Evolutionary conservation across 2,113 vertebrate species (phyloP), one percentile per base, ranked within the genome.

Genomic region (Poeciliopsis prolifica): DNA sequence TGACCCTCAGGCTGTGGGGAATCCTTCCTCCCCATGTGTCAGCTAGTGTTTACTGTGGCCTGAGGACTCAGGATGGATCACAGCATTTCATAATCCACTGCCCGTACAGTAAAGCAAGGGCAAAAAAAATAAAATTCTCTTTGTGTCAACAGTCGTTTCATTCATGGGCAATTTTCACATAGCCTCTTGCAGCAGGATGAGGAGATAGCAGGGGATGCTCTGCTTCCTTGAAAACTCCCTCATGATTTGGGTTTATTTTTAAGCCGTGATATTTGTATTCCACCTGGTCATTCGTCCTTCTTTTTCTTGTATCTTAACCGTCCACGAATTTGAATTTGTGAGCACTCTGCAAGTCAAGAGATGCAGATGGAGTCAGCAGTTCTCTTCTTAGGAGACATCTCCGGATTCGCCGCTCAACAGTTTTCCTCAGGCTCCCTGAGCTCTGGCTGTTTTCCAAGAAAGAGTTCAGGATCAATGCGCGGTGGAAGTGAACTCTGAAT

Each of bases 141-240:
- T 87, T 91, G 88, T 91, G 93, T 93, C 91, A 92, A 93, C 93
- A 92, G 87, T 91, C 90, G 89, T 92, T 92, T 92, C 82, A 90
- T 92, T 93, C 85, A 88, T 87, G 88, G 89, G 83, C 91, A 92
- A 93, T 92, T 92, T 93, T 89, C 84, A 80, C 77, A 73, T 82
- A 84, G 68, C 77, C 68, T 72, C 74, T 73, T 26, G 42, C 72
- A 78, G 33, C 31, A 64, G 61, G 61, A 54, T 65, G 64, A 74
- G 76, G 83, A 80, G 86, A 83, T 77, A 70, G 74, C 63, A 64
- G 73, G 71, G 77, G 81, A 84, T 80, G 73, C 72, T 78, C 72
- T 72, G 78, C 77, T 54, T 83, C 69, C 81, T 79, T 78, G 64
- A 80, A 91, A 88, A 86, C 78, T 31, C 26, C 82, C 74, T 69